Base-by-base conservation (phyloP, 2,888 invertebrate species). In the Hetaerina titia region DNA sequence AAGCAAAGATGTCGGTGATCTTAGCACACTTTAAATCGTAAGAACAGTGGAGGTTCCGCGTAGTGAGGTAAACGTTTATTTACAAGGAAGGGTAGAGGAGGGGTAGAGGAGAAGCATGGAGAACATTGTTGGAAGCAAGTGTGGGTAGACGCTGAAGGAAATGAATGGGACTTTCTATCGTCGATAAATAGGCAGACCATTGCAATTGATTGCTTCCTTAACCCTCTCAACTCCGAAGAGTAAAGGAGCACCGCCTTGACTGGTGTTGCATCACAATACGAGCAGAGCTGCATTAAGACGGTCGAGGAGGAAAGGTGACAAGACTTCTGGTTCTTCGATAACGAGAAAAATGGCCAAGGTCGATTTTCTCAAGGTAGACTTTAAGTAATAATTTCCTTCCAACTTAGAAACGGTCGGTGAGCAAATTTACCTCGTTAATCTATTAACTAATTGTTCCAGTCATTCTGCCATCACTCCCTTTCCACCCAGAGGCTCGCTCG, bases 331-430 rank as follows among this genome's bases (percentile, higher is more conserved):
- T 45, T 45, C 45, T 45, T 45, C 45, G 1, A 45, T 45, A 45
- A 60, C 1, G 11, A 2, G 17, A 60, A n/a, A 81, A 81, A 81
- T 22, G 22, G 81, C 81, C 81, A 31, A 69, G 69, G n/a, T 45
- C 45, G 45, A 22, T 22, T n/a, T 69, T n/a, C n/a, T 19, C 69
- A 22, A 81, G 31, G 81, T 81, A 81, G 81, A 15, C 81, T 31
- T 69, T n/a, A 81, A 81, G 22, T 81, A 81, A 31, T 81, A 81
- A 81, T 31, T 31, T 81, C 81, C 81, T 81, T 31, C 81, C 31
- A 15, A 81, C 31, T 22, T 31, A 81, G 31, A 31, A 81, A 81
- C 81, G 9, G 81, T 81, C 31, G 31, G 81, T 31, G 81, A 81
- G 25, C 25, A 2, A 15, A 31, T 11, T 13, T 31, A 25, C 81